Evolutionary conservation across 2,888 invertebrate genomes (phyloP), one percentile per base, ranked within the genome.

Genomic region (Caenorhabditis sp.): DNA sequence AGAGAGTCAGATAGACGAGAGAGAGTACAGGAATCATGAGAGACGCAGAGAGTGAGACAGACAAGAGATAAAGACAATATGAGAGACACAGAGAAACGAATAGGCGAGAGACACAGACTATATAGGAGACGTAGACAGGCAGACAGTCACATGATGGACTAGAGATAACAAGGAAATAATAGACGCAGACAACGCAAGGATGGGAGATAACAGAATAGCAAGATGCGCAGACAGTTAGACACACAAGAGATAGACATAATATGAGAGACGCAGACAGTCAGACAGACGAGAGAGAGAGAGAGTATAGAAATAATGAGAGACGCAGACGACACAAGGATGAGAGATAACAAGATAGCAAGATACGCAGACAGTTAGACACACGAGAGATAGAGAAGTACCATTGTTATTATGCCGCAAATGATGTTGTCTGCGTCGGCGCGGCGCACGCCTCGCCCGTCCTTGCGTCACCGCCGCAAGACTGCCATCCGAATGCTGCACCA

Each of bases 311-410:
- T 38, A n/a, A 4, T 14, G n/a, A 50, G 20, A 20, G 20, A 20
- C 20, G n/a, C 17, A 50, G 20, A n/a, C 5, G 17, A n/a, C 20
- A 23, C 62, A 54, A 52, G 21, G 4, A 52, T n/a, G n/a, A n/a
- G n/a, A n/a, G n/a, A n/a, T n/a, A n/a, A n/a, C n/a, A 31, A 10
- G 60, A 63, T 63, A 63, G 67, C 63, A 60, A 61, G 60, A 71
- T 67, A 31, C 31, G 31, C 31, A 31, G 31, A 31, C 5, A 31
- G 10, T 31, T 4, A 31, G 31, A 31, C 4, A 31, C 31, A 31
- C 31, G 10, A 20, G 17, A 20, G 20, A 4, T 3, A 23, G 3
- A 21, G 21, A 4, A 52, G 1, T 52, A 52, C 52, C 21, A 52
- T 20, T 23, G 21, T 52, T 23, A 52, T 52, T 20, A 21, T n/a